These are phyloP conservation scores for Pimephales promelas DNA, from an alignment of 2,113 vertebrate species.

Conservation along the genomic window DNA sequence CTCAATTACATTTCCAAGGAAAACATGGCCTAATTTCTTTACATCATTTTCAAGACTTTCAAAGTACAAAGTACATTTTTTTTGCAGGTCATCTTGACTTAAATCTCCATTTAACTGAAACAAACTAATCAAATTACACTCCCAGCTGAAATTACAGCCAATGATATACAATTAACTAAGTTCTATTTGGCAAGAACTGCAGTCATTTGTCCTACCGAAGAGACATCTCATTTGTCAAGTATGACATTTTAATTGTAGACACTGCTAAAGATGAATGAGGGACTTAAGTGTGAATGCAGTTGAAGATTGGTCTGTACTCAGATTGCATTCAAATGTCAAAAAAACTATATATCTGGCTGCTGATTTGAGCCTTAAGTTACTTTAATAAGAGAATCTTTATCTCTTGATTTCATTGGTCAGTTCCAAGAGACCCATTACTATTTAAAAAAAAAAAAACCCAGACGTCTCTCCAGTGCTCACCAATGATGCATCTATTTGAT, in stretches of 20 bases:
- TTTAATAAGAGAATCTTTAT: background rate
- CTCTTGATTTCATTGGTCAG: background rate
- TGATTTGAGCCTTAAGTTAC: background rate
- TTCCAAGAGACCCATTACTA: background rate
- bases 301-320: background rate
- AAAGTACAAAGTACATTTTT: background rate
- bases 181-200: conserved; percentile 7
- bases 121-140: conserved; percentile 12
- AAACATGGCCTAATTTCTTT: background rate
- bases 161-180: background rate
- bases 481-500: too few relatives aligned
- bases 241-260: background rate
- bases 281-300: background rate
- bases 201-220: conserved; percentile 3
- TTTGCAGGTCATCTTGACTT: background rate
- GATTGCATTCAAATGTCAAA: background rate
- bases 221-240: background rate
- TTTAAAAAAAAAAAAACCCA: background rate
- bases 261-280: background rate
- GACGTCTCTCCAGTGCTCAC: too few relatives aligned
- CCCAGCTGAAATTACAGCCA: background rate
- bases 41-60: background rate
- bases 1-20: background rate
- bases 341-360: background rate
- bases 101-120: conserved; percentile 3